Evolutionary conservation across 1,140 invertebrate species (phyloP).

Genomic region (Hetaerina americana): DNA sequence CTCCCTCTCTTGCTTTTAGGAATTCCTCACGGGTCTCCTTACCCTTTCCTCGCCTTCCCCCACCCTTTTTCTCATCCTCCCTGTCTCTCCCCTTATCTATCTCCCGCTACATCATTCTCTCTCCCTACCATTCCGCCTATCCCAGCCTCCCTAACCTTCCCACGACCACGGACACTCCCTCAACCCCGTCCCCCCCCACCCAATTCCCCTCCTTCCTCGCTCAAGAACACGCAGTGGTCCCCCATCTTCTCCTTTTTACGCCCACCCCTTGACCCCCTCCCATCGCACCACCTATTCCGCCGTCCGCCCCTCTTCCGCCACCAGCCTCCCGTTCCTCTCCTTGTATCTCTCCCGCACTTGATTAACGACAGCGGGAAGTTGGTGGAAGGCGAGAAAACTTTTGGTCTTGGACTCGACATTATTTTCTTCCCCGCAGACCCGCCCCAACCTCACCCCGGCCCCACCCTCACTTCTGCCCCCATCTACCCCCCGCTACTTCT

Average conservation of each 20-base stretch:
- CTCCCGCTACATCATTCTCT: not conserved
- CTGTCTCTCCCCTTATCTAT: not conserved
- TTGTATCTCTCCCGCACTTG: not conserved
- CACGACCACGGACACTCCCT: not conserved
- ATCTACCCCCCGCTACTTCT: no score
- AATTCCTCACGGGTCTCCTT: no score
- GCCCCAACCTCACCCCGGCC: not conserved
- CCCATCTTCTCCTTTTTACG: not conserved
- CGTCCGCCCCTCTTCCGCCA: not conserved
- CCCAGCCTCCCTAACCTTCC: not conserved
- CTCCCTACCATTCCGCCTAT: not conserved
- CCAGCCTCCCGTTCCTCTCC: not conserved
- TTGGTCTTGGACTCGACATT: not conserved
- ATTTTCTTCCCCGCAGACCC: not conserved
- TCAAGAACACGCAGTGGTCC: no score
- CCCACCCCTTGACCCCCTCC: not conserved
- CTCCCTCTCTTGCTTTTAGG: no score
- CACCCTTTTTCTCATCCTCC: no score
- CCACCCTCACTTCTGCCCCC: no score
- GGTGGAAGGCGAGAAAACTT: not conserved
- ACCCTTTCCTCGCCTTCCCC: no score
- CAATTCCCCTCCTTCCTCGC: not conserved
- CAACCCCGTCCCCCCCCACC: not conserved
- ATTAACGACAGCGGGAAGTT: not conserved
- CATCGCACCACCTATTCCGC: not conserved